These are phyloP conservation scores for Hyaena hyaena DNA, from an alignment of 2,113 vertebrate species.

Conservation along the genomic window DNA sequence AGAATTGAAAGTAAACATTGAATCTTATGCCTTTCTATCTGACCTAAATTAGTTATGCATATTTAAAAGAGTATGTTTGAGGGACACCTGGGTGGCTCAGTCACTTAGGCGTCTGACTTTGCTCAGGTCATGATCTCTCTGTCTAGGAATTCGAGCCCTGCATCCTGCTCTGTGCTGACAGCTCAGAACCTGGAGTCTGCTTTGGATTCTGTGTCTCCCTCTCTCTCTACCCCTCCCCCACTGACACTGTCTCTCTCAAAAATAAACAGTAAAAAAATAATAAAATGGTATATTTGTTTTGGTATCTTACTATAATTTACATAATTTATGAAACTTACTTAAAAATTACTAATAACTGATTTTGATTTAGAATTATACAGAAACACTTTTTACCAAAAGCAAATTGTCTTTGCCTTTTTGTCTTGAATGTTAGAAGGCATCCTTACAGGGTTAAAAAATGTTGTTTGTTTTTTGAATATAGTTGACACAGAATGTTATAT, in stretches of 20 bases:
- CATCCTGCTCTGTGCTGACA: no score
- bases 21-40: background rate
- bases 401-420: background rate
- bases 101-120: no score
- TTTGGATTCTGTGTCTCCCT: no score
- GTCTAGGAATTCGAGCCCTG: no score
- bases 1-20: background rate
- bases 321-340: slow-evolving; percentile 30
- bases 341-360: slow-evolving; percentile 25
- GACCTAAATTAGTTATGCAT: background rate
- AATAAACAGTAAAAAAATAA: no score
- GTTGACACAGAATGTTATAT: background rate
- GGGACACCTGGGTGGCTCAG: no score
- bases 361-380: background rate
- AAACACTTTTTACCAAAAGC: slow-evolving; percentile 9
- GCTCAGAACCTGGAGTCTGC: no score
- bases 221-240: no score
- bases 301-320: background rate
- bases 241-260: no score
- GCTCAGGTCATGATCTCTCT: no score
- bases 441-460: background rate
- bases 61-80: background rate
- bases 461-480: background rate
- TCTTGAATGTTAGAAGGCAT: slow-evolving; percentile 1
- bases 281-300: background rate